Evolutionary conservation across 2,113 vertebrate genomes (phyloP).

Genomic region (Cariama cristata): DNA sequence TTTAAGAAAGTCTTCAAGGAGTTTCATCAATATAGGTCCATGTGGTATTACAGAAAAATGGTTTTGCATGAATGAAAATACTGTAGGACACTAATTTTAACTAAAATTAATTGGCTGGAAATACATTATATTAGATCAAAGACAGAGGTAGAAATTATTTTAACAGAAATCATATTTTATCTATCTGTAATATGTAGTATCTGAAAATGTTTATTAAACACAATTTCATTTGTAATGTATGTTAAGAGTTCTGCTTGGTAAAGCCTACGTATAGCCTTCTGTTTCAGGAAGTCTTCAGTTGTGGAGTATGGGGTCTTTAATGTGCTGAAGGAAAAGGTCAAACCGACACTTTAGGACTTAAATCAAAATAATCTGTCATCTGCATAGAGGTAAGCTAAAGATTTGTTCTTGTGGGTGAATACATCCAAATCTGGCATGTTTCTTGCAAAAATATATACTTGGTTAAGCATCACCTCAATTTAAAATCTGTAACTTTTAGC

Average conservation of each 20-base stretch:
- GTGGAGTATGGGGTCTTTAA: background rate
- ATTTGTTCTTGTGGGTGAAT: background rate
- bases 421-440: background rate
- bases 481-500: background rate
- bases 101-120: background rate
- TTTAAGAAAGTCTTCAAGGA: background rate
- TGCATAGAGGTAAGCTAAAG: background rate
- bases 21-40: background rate
- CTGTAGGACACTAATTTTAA: background rate
- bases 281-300: background rate
- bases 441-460: background rate
- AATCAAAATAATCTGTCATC: conserved; percentile 2
- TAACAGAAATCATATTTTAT: background rate
- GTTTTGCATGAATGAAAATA: background rate
- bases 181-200: background rate
- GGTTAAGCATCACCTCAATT: background rate
- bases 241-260: background rate
- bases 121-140: background rate
- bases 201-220: background rate
- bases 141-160: background rate
- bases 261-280: background rate
- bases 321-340: conserved; percentile 11
- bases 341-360: background rate
- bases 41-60: background rate
- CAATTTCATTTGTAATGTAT: background rate